A percentile compares a stretch with the other conserved stretches of the same genome.
These are phyloP conservation scores for Stichodactyla helianthus DNA, from an alignment of 64 coral and sea anemone species.

Conservation along the genomic window DNA sequence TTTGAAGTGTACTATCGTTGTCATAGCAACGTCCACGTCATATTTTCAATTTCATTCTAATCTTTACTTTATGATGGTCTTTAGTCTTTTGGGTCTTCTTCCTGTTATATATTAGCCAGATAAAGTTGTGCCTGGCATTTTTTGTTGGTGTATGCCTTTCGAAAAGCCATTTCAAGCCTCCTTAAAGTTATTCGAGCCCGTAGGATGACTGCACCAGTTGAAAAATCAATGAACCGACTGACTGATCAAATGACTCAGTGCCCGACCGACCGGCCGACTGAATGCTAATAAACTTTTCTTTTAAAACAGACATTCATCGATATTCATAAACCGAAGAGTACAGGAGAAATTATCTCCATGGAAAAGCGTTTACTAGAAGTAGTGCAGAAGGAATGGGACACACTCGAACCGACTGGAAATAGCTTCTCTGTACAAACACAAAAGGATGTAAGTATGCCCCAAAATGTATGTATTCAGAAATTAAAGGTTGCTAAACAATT, in stretches of 20 bases:
- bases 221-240: not conserved
- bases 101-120: too few species aligned
- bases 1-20: too few species aligned
- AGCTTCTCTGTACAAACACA: conserved; percentile 74
- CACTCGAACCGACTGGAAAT: conserved; percentile 68
- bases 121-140: too few species aligned
- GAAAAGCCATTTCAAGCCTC: too few species aligned
- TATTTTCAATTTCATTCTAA: too few species aligned
- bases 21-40: too few species aligned
- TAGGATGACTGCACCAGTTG: too few species aligned
- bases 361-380: conserved; percentile 81
- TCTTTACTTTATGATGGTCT: too few species aligned
- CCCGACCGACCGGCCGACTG: not conserved
- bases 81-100: too few species aligned
- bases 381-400: conserved; percentile 89
- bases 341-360: conserved; percentile 82
- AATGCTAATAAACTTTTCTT: not conserved
- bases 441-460: conserved; percentile 74
- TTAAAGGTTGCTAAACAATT: not conserved
- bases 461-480: not conserved
- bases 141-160: too few species aligned
- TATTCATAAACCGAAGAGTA: conserved; percentile 70
- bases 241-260: too few species aligned
- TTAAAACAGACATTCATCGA: conserved; percentile 52
- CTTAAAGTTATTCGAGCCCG: not conserved